phyloP scores from a whole-genome alignment of 2,113 vertebrate genomes.

The Marcusenius ussheri region DNA sequence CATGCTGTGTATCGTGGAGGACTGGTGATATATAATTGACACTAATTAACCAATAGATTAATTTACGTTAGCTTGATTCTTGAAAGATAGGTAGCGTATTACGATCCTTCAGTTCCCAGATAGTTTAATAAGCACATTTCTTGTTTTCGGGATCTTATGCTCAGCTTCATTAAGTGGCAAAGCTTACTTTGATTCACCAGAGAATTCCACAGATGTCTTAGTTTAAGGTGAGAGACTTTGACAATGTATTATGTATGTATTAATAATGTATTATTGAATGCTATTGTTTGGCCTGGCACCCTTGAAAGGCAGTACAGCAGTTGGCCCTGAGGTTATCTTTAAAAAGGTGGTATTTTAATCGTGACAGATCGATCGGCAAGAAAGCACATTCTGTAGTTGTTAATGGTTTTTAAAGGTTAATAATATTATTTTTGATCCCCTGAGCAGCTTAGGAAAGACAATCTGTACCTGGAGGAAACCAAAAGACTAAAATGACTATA shows the following conservation, averaged over 20 bases:
- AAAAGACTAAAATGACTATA: not conserved
- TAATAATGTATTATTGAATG: no score
- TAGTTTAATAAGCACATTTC: not conserved
- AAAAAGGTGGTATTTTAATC: not conserved
- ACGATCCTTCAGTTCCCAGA: not conserved
- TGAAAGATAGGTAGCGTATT: not conserved
- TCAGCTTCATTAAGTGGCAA: no score
- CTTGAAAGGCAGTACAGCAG: not conserved
- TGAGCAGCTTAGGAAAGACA: not conserved
- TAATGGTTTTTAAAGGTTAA: not conserved
- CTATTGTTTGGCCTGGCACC: not conserved
- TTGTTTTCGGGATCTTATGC: not conserved
- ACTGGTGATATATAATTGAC: not conserved
- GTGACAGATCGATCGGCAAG: not conserved
- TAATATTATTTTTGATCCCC: not conserved
- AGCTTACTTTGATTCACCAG: no score
- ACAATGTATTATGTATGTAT: not conserved
- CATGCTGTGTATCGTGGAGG: not conserved
- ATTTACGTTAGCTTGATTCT: not conserved
- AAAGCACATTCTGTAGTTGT: not conserved
- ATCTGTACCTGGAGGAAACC: not conserved
- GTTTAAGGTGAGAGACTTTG: not conserved
- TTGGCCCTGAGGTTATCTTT: not conserved
- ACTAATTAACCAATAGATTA: not conserved
- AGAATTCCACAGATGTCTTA: no score